A percentile compares a stretch with the other conserved stretches of the same genome.
These are phyloP conservation scores for Chaetops frenatus DNA, from an alignment of 2,113 vertebrate genomes.

Conservation along the genomic window DNA sequence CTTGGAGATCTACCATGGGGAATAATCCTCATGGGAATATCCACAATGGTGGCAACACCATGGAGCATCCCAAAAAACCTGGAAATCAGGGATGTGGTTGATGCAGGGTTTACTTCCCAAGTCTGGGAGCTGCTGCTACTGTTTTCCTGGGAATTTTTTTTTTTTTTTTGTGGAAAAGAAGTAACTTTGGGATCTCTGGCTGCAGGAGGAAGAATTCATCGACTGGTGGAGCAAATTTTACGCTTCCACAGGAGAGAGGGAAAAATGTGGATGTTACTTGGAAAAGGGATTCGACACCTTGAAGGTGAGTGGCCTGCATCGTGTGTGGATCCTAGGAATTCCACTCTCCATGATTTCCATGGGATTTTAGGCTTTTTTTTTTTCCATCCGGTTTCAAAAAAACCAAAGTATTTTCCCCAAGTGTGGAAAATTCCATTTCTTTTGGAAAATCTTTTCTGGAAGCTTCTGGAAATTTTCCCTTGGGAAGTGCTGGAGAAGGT, in stretches of 20 bases:
- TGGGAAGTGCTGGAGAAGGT: neutral
- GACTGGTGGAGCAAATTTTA: conserved; percentile 99
- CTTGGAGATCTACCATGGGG: too few species aligned
- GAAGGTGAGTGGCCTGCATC: conserved; percentile 66
- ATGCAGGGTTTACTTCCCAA: neutral
- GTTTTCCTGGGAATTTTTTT: fast-evolving
- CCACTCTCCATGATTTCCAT: fast-evolving
- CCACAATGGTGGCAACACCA: neutral
- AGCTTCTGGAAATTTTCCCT: neutral
- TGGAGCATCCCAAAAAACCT: neutral
- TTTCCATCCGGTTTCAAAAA: fast-evolving
- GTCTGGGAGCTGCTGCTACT: neutral
- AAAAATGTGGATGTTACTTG: conserved; percentile 87
- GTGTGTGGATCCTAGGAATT: neutral
- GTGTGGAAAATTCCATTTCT: neutral
- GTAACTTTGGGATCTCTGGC: neutral
- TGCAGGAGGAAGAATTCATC: conserved; percentile 89
- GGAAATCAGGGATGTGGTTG: neutral
- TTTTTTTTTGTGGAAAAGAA: neutral
- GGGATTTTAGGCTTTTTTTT: neutral
- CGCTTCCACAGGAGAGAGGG: conserved; percentile 84
- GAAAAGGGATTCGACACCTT: conserved; percentile 89
- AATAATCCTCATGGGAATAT: neutral
- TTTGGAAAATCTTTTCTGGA: neutral
- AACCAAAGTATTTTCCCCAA: fast-evolving